Percentiles rank a stretch among this genome's conserved stretches.
phyloP scores from a whole-genome alignment of 1,140 invertebrate species.

The Brachionus rubens region DNA sequence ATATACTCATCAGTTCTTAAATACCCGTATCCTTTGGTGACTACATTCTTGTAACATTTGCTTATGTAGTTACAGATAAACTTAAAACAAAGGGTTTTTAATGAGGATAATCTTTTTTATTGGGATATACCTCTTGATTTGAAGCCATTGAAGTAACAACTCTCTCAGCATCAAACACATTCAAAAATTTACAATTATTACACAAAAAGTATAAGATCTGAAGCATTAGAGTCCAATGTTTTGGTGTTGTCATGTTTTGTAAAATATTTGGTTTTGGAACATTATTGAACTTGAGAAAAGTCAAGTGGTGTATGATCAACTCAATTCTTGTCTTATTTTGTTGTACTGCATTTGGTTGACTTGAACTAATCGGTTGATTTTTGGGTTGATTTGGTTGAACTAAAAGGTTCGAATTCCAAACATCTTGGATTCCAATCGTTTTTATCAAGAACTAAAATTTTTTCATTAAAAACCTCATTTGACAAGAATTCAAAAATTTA shows the following conservation, averaged over 20 bases:
- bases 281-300: slow-evolving; percentile 4
- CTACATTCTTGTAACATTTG: background rate
- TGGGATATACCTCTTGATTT: background rate
- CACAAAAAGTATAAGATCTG: slow-evolving; percentile 38
- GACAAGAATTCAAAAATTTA: background rate
- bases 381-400: background rate
- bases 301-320: slow-evolving; percentile 31
- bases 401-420: slow-evolving; percentile 26
- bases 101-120: background rate
- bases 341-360: slow-evolving; percentile 11
- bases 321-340: slow-evolving; percentile 38
- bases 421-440: slow-evolving; percentile 14
- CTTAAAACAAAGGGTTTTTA: background rate
- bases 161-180: background rate
- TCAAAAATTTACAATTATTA: slow-evolving; percentile 10
- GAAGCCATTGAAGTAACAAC: background rate
- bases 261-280: slow-evolving; percentile 8
- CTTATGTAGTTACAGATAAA: slow-evolving; percentile 2
- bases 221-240: slow-evolving; percentile 27
- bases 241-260: slow-evolving; percentile 41
- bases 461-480: background rate
- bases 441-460: slow-evolving; percentile 27
- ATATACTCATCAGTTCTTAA: slow-evolving; percentile 3
- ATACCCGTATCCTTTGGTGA: background rate
- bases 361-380: background rate